Evolutionary conservation across 2,113 vertebrate species (phyloP).

Genomic region (Phocoena phocoena): DNA sequence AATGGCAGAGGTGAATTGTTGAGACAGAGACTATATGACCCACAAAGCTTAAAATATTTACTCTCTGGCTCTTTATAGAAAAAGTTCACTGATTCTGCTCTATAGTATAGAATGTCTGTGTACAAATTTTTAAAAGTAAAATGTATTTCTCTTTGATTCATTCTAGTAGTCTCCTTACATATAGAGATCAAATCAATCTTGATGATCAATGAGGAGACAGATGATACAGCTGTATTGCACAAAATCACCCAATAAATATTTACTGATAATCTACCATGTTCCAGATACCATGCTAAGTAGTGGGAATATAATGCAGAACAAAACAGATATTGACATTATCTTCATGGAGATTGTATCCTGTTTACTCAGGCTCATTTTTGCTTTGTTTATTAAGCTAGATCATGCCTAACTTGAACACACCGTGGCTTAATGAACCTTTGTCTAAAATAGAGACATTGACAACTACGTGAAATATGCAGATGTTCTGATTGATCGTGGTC

Average conservation of each 20-base stretch:
- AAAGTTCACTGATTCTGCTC: background rate
- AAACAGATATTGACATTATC: background rate
- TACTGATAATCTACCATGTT: background rate
- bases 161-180: background rate
- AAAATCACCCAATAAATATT: background rate
- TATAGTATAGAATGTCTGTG: background rate
- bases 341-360: background rate
- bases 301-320: background rate
- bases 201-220: background rate
- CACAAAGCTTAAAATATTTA: conserved; percentile 9
- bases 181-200: background rate
- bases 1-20: background rate
- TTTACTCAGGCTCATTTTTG: background rate
- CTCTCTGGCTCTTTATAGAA: background rate
- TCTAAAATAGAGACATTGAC: background rate
- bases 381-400: background rate
- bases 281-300: background rate
- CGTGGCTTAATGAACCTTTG: background rate
- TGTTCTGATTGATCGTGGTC: background rate
- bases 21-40: background rate
- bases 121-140: background rate
- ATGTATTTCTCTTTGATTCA: conserved; percentile 28
- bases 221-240: background rate
- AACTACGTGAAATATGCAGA: background rate
- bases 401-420: background rate